Percentiles rank a stretch among this genome's conserved stretches.
Evolutionary conservation across 2,888 invertebrate species (phyloP).

Genomic region (Campoletis raptor): DNA sequence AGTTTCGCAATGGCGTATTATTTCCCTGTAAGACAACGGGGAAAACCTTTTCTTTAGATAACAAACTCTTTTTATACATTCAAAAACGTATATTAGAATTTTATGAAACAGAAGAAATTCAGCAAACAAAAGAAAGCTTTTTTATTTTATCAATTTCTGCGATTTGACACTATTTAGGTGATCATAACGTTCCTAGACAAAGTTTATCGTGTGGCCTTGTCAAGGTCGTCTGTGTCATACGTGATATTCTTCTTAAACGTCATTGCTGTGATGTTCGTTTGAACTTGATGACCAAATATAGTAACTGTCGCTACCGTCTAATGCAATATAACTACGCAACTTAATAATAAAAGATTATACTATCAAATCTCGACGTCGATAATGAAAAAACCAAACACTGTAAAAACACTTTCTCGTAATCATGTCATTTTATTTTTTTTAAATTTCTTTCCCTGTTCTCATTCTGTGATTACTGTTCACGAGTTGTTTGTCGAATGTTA

Average conservation of each 20-base stretch:
- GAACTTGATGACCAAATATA: constrained; percentile 9
- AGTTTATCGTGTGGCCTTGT: constrained; percentile 26
- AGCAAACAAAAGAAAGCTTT: not conserved
- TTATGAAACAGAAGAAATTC: not conserved
- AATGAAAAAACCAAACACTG: not conserved
- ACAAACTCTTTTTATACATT: not conserved
- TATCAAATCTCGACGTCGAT: not conserved
- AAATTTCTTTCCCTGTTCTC: not conserved
- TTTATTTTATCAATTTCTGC: not conserved
- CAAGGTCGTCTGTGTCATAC: constrained; percentile 11
- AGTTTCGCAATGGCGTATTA: not conserved
- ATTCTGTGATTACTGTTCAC: not conserved
- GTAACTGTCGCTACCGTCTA: not conserved
- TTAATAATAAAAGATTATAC: not conserved
- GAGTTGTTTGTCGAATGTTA: constrained; percentile 7
- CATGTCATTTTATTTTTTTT: not conserved
- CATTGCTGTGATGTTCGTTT: constrained; percentile 22
- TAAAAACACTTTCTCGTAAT: not conserved
- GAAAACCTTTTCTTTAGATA: not conserved
- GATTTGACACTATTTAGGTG: not conserved
- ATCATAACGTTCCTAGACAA: constrained; percentile 45
- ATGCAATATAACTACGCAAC: not conserved
- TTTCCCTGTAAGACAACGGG: not conserved
- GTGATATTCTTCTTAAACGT: constrained; percentile 17
- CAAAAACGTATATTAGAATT: not conserved